phyloP scores from a whole-genome alignment of 2,888 invertebrate genomes.

The Alcis repandata region DNA sequence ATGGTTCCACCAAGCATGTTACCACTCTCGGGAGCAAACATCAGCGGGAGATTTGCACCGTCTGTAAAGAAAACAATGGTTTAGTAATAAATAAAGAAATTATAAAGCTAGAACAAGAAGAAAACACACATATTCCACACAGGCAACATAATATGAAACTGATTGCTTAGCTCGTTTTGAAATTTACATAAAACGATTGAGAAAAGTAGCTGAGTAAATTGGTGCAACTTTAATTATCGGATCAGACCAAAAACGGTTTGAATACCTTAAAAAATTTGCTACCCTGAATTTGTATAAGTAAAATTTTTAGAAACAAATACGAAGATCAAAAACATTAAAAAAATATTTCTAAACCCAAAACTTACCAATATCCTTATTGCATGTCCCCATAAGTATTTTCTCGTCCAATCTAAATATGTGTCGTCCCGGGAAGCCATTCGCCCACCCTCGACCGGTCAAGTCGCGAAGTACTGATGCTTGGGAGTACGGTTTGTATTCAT shows the following conservation, averaged over 20 bases:
- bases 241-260: background rate
- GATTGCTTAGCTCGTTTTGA: too few relatives aligned
- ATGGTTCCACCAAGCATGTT: conserved; percentile 99
- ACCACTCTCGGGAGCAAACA: conserved; percentile 97
- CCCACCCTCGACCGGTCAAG: conserved; percentile 94
- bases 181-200: too few relatives aligned
- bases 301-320: too few relatives aligned
- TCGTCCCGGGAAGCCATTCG: conserved; percentile 94
- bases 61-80: conserved; percentile 79
- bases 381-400: conserved; percentile 96
- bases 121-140: too few relatives aligned
- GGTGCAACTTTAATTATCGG: too few relatives aligned
- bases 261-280: background rate
- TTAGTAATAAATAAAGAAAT: background rate
- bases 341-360: too few relatives aligned
- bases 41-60: conserved; percentile 92
- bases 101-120: background rate
- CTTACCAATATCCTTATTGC: conserved; percentile 95
- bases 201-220: too few relatives aligned
- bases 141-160: too few relatives aligned
- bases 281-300: background rate
- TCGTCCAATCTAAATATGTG: conserved; percentile 98
- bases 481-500: conserved; percentile 96
- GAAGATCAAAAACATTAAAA: too few relatives aligned
- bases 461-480: conserved; percentile 94